These are phyloP conservation scores for Hypotaenidia philippensis DNA, from an alignment of 2,797 vertebrate species.

Conservation along the genomic window DNA sequence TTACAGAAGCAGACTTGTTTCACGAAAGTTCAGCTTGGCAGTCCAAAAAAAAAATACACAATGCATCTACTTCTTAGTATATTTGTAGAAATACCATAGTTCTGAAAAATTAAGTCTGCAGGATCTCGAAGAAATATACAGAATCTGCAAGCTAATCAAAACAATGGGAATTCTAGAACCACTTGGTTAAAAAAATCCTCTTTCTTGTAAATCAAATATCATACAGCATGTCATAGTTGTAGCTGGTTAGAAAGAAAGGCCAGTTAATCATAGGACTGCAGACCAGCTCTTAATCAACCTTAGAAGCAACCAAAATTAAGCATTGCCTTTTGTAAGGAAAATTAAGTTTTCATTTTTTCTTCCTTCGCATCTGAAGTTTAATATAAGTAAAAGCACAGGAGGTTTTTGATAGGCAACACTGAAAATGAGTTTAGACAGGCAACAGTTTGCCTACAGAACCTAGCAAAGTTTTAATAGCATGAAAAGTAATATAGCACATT, in stretches of 20 bases:
- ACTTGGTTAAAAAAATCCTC: background rate
- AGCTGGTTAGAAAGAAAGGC: background rate
- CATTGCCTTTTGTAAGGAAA: too few species aligned
- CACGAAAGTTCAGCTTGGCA: background rate
- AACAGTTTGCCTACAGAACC: background rate
- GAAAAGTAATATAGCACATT: background rate
- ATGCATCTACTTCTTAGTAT: background rate
- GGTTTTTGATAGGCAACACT: background rate
- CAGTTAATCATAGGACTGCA: background rate
- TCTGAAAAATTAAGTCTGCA: background rate
- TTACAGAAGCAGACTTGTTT: background rate
- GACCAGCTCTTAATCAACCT: background rate
- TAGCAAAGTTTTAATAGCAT: background rate
- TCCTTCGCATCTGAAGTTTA: background rate
- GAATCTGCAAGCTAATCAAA: background rate
- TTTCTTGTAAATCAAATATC: background rate
- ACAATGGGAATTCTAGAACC: background rate
- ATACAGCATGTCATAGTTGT: fast-evolving
- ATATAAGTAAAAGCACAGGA: fast-evolving
- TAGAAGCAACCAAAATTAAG: background rate
- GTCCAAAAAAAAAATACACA: background rate
- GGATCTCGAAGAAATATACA: background rate
- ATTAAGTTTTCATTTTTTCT: background rate
- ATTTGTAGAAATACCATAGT: background rate
- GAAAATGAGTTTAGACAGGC: background rate